Evolutionary conservation across 2,797 vertebrate species (phyloP), one percentile per base, ranked within the genome.

Genomic region (Gobionotothen gibberifrons): DNA sequence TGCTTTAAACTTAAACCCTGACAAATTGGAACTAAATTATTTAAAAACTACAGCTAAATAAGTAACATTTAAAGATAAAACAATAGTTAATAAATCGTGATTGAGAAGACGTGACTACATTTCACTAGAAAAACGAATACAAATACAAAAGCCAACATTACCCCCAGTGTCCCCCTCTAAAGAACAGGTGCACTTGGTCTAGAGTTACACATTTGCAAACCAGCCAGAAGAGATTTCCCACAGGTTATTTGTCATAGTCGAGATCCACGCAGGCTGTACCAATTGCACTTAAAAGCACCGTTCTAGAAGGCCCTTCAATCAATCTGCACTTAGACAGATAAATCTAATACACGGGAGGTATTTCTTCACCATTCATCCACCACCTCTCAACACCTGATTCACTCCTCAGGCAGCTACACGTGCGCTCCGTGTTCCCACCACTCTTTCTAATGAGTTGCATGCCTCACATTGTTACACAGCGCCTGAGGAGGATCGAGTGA

Each of bases 401-500:
- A 65, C 63, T 21, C 44, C 61, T 49, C 62, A 8, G 71, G 52
- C 61, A 52, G 72, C 61, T 60, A 19, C 82, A 82, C 52, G 61
- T 69, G 79, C 60, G 19, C 21, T 59, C 61, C 3, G 10, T 17
- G 52, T 66, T 48, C 60, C 14, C 3, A 64, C 76, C 87, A 89
- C 87, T 89, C 79, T 74, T 71, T 58, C 71, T 85, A 75, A 91
- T 88, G 85, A 90, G 48, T 81, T 82, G 65, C 58, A 66, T 32
- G 62, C 53, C 72, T 43, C 76, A 77, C 74, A 76, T 78, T 78
- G 75, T 82, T 74, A 12, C 69, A 32, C 63, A 9, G 22, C 36
- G 49, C 59, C 74, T n/a, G 9, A 16, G 4, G 44, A 47, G 64
- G 53, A 77, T 69, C 26, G 17, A 79, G 78, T 42, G 60, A 69